Evolutionary conservation across 2,888 invertebrate genomes (phyloP).

Genomic region (Danaus chrysippus): DNA sequence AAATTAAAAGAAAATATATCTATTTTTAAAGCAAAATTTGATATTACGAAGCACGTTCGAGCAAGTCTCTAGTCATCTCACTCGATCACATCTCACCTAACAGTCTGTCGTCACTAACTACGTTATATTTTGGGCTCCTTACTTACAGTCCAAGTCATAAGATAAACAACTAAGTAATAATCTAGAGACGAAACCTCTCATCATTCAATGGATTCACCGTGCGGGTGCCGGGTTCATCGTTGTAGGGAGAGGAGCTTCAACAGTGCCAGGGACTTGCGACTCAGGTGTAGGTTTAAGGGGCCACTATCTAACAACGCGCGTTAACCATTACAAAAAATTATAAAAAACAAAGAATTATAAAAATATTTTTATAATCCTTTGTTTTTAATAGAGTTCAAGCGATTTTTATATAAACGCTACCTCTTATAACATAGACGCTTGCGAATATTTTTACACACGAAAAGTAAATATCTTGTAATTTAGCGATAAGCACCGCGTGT

Average conservation of each 20-base stretch:
- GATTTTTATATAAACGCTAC: slow-evolving; percentile 17
- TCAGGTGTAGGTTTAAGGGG: no score
- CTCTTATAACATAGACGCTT: slow-evolving; percentile 36
- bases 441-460: slow-evolving; percentile 68
- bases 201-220: no score
- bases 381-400: no score
- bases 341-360: no score
- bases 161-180: slow-evolving; percentile 1
- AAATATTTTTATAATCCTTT: no score
- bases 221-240: no score
- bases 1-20: background rate
- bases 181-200: no score
- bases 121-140: slow-evolving; percentile 49
- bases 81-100: slow-evolving; percentile 65
- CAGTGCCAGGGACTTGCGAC: no score
- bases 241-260: no score
- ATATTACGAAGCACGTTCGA: slow-evolving; percentile 20
- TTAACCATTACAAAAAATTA: no score
- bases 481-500: slow-evolving; percentile 57
- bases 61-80: slow-evolving; percentile 55
- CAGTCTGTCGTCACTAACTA: slow-evolving; percentile 53
- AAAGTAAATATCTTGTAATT: slow-evolving; percentile 66
- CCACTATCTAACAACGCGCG: no score
- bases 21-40: background rate
- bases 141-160: slow-evolving; percentile 35